Conservation (phyloP, 2,113 vertebrate genomes). For the Oxyura jamaicensis region DNA sequence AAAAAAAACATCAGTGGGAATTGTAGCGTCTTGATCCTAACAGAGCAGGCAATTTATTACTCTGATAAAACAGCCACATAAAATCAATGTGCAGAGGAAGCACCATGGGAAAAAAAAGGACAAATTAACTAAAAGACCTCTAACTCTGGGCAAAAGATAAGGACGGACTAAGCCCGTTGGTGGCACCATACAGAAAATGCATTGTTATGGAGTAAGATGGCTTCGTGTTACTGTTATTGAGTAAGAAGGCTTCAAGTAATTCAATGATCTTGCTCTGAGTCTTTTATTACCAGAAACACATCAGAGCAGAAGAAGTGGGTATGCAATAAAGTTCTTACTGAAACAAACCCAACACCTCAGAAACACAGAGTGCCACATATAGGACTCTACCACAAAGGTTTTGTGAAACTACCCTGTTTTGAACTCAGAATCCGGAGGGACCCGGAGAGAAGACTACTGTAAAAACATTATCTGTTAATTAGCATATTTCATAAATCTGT, state of each 20-base stretch:
- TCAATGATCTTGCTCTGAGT: not conserved
- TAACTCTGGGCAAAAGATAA: not conserved
- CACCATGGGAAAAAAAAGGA: not conserved
- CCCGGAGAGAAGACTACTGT: not conserved
- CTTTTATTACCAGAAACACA: not conserved
- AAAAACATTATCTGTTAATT: not conserved
- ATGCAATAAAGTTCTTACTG: not conserved
- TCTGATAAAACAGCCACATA: not conserved
- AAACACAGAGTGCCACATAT: not conserved
- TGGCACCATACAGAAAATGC: not conserved
- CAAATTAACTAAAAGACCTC: not conserved
- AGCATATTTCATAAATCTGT: not conserved
- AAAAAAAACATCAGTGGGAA: not conserved
- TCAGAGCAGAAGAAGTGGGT: not conserved
- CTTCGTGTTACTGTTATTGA: not conserved
- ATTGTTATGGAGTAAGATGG: not conserved
- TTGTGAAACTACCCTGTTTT: not conserved
- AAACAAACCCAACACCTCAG: not conserved
- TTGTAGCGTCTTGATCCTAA: not conserved
- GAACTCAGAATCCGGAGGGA: not conserved
- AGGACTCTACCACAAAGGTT: not conserved
- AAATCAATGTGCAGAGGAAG: not conserved
- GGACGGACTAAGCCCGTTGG: not conserved
- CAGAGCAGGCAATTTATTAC: not conserved
- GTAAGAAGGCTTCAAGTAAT: not conserved